A percentile compares a stretch with the other conserved stretches of the same genome.
These are phyloP conservation scores for Enteromius fasciolatus DNA, from an alignment of 2,797 vertebrate species.

Conservation along the genomic window DNA sequence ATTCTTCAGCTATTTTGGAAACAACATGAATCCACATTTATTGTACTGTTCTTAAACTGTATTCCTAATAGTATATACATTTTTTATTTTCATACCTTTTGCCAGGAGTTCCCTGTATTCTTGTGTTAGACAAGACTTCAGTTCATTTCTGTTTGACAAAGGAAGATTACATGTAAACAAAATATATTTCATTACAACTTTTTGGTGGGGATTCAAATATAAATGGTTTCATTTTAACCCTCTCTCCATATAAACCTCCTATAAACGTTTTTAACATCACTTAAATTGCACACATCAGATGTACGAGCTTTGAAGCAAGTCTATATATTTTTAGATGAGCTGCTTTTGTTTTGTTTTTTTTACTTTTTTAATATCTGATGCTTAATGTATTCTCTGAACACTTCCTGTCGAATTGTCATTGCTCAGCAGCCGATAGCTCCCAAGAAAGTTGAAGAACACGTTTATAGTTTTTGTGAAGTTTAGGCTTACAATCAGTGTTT, in stretches of 20 bases:
- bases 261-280: too few species aligned
- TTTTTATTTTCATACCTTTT: neutral
- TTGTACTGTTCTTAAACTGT: neutral
- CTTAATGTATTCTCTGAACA: too few species aligned
- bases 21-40: neutral
- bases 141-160: neutral
- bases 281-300: too few species aligned
- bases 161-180: neutral
- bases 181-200: neutral
- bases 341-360: neutral
- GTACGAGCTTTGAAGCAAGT: too few species aligned
- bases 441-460: too few species aligned
- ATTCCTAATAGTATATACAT: neutral
- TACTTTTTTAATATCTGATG: too few species aligned
- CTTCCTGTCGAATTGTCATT: too few species aligned
- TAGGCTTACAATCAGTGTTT: too few species aligned
- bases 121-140: neutral
- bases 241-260: too few species aligned
- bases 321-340: neutral
- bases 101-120: neutral
- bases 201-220: neutral
- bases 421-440: too few species aligned
- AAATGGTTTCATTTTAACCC: neutral
- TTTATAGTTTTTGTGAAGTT: too few species aligned
- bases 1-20: neutral